Evolutionary conservation across 2,797 vertebrate species (phyloP).

Genomic region (Dromococcyx pavoninus): DNA sequence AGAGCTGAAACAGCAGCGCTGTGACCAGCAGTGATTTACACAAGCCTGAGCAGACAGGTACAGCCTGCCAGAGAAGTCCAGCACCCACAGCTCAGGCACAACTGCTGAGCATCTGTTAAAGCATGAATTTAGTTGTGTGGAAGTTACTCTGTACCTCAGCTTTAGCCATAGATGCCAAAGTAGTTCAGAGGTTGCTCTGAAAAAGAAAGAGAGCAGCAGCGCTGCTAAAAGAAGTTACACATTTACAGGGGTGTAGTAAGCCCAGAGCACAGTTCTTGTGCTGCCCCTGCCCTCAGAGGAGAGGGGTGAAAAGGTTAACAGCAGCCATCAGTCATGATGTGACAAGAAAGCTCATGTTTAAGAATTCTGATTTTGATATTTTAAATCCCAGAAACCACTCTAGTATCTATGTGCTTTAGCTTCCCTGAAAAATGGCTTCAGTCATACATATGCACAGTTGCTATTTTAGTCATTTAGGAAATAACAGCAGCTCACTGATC

Average conservation of each 20-base stretch:
- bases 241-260: conserved; percentile 45
- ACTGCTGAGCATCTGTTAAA: not conserved
- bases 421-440: not conserved
- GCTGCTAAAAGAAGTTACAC: not conserved
- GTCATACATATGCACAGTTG: not conserved
- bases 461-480: not conserved
- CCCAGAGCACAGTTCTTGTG: not conserved
- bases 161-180: not conserved
- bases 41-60: not conserved
- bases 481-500: not conserved
- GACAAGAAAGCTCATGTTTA: not conserved
- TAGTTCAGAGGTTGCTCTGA: conserved; percentile 45
- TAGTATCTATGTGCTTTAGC: not conserved
- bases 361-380: not conserved
- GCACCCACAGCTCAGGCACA: not conserved
- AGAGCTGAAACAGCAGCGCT: not conserved
- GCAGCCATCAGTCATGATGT: not conserved
- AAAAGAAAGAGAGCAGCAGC: conserved; percentile 12
- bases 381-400: not conserved
- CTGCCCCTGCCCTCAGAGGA: not conserved
- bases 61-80: not conserved
- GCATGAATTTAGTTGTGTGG: not conserved
- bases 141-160: conserved; percentile 33
- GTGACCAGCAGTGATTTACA: not conserved
- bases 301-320: not conserved